These are phyloP conservation scores for Rhynchopsitta pachyrhyncha DNA, from an alignment of 2,113 vertebrate species.

Conservation along the genomic window DNA sequence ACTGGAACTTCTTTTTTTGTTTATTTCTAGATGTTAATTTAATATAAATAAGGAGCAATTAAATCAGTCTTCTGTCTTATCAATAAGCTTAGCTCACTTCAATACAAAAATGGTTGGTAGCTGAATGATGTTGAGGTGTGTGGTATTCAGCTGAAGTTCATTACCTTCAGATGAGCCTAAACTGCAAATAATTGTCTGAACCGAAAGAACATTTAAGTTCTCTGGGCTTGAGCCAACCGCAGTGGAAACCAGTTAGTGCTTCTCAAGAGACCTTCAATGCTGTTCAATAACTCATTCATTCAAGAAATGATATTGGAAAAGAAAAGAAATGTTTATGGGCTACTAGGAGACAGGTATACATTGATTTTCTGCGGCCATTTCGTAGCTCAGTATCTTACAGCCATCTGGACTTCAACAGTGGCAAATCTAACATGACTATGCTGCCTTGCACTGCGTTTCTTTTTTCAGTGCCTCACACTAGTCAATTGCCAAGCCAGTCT, in stretches of 20 bases:
- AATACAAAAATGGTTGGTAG: not conserved
- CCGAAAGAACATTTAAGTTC: not conserved
- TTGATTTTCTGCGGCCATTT: not conserved
- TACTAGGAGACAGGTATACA: not conserved
- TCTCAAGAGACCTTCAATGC: not conserved
- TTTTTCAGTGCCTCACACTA: not conserved
- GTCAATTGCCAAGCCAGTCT: not conserved
- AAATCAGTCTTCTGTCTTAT: not conserved
- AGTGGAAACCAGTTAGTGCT: not conserved
- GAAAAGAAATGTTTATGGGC: not conserved
- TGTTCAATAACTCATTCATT: not conserved
- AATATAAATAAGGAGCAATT: not conserved
- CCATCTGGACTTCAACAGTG: not conserved
- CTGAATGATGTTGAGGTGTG: not conserved
- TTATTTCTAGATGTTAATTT: not conserved
- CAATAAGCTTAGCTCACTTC: not conserved
- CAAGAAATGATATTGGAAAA: not conserved
- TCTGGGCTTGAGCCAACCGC: not conserved
- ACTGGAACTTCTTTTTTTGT: not conserved
- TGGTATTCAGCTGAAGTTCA: not conserved
- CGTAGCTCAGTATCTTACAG: not conserved
- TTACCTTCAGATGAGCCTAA: not conserved
- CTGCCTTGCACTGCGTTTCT: not conserved
- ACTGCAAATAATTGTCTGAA: not conserved
- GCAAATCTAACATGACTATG: not conserved